A percentile compares a stretch with the other conserved stretches of the same genome.
These are phyloP conservation scores for Phortica variegata DNA, from an alignment of 1,140 invertebrate genomes.

Conservation along the genomic window DNA sequence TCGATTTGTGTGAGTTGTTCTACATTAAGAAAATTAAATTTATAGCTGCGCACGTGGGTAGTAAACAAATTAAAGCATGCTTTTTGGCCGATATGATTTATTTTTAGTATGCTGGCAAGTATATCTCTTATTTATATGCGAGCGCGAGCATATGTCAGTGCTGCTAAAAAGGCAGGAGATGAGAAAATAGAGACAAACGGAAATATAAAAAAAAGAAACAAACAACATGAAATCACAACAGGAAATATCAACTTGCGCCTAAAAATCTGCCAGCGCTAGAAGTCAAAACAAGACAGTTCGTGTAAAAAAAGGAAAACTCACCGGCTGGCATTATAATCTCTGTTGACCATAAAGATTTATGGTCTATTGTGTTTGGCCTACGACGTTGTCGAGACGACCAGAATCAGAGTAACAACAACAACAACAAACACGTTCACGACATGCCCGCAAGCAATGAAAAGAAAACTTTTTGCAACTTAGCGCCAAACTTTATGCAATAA, in stretches of 20 bases:
- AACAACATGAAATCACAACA: too few relatives aligned
- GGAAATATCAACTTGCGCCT: slow-evolving; percentile 21
- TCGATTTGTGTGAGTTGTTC: not conserved
- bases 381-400: slow-evolving; percentile 10
- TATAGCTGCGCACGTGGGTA: not conserved
- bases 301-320: too few relatives aligned
- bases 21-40: slow-evolving; percentile 11
- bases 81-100: too few relatives aligned
- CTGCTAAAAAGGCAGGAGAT: too few relatives aligned
- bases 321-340: slow-evolving; percentile 53
- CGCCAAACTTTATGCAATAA: slow-evolving; percentile 56
- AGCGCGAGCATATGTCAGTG: too few relatives aligned
- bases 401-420: too few relatives aligned
- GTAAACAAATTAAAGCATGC: too few relatives aligned
- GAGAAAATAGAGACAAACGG: too few relatives aligned
- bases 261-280: slow-evolving; percentile 35
- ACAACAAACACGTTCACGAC: slow-evolving; percentile 8
- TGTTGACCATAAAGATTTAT: slow-evolving; percentile 55
- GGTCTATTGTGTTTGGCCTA: slow-evolving; percentile 44
- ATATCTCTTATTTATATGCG: too few relatives aligned
- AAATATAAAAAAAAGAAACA: too few relatives aligned
- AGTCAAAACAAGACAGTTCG: too few relatives aligned
- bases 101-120: too few relatives aligned
- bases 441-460: slow-evolving; percentile 44
- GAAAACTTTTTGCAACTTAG: slow-evolving; percentile 56